A percentile compares a stretch with the other conserved stretches of the same genome.
phyloP scores from a whole-genome alignment of 2,888 invertebrate species.

The Salticus scenicus region DNA sequence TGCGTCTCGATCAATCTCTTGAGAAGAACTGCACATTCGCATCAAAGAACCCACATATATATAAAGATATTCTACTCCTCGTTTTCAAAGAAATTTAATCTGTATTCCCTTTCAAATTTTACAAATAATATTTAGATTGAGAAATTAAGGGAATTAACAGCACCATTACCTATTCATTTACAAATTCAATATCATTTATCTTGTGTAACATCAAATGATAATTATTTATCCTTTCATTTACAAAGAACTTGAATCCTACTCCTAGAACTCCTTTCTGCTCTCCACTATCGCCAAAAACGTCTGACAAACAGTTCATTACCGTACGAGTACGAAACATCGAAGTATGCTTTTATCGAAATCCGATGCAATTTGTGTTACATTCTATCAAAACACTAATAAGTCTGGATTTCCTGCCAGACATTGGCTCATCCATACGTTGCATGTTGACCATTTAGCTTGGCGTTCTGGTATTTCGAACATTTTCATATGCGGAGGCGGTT shows the following conservation, averaged over 20 bases:
- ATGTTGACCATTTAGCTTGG: neutral
- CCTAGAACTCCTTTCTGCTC: neutral
- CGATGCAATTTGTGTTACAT: conserved; percentile 10
- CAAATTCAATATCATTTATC: neutral
- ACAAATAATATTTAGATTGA: no score
- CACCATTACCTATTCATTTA: neutral
- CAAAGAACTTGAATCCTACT: neutral
- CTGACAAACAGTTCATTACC: conserved; percentile 9
- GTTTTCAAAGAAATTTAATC: no score
- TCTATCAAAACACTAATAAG: conserved; percentile 8
- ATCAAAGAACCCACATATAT: no score
- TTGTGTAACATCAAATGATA: neutral
- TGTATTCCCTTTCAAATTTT: no score
- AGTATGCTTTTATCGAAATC: conserved; percentile 8
- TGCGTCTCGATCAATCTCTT: no score
- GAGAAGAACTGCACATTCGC: no score
- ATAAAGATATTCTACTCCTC: no score
- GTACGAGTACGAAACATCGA: neutral
- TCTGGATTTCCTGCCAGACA: neutral
- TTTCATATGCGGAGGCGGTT: no score
- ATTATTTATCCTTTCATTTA: neutral
- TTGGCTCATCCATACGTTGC: neutral
- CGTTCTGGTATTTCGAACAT: neutral
- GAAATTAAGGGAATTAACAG: neutral
- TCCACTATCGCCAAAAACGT: neutral